Evolutionary conservation across 2,888 invertebrate species (phyloP).

Genomic region (Morpho achilles): DNA sequence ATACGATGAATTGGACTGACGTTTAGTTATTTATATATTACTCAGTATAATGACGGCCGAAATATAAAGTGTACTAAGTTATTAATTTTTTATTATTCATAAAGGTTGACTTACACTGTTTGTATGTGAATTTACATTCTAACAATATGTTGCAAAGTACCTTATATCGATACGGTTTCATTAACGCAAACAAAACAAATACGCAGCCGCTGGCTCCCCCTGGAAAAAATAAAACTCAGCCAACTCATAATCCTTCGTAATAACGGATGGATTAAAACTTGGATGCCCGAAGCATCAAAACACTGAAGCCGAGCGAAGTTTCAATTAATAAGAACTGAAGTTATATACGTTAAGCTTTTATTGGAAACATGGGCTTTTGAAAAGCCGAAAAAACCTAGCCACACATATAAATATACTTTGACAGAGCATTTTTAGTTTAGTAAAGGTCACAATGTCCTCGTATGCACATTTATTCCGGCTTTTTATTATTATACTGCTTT

Average conservation of each 20-base stretch:
- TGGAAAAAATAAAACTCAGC: conserved; percentile 37
- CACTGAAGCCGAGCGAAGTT: conserved; percentile 30
- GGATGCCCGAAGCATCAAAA: conserved; percentile 37
- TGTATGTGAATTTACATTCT: not conserved
- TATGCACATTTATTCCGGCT: too few species aligned
- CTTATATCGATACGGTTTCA: conserved; percentile 28
- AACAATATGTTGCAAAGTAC: conserved; percentile 3
- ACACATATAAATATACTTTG: too few species aligned
- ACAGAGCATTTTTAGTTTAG: too few species aligned
- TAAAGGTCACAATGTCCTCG: too few species aligned
- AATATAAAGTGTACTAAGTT: too few species aligned
- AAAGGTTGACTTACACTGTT: too few species aligned
- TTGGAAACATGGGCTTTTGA: conserved; percentile 22
- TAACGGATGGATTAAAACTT: conserved; percentile 44
- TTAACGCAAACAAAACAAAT: conserved; percentile 35
- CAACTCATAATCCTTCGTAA: conserved; percentile 41
- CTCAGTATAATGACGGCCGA: too few species aligned
- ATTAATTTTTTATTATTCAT: too few species aligned
- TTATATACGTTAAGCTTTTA: conserved; percentile 24
- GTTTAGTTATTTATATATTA: too few species aligned
- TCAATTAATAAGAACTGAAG: conserved; percentile 30
- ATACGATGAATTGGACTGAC: too few species aligned
- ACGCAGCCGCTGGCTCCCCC: conserved; percentile 26
- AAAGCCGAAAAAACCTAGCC: not conserved
- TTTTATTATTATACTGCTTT: too few species aligned